Conservation (phyloP, 1,140 invertebrate species). For the Coptotermes formosanus region DNA sequence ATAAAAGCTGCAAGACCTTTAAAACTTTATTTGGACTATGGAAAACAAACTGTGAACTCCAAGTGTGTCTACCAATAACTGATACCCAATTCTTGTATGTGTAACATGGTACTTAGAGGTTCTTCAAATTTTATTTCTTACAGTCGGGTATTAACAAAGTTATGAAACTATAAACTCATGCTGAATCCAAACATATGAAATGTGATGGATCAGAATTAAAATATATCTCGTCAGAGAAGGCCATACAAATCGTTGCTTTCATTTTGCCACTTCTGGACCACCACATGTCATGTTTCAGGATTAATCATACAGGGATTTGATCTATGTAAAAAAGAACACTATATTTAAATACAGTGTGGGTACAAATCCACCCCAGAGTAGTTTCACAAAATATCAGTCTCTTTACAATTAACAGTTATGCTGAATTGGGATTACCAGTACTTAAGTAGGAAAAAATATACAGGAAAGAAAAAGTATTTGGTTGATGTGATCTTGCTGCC, state of each 20-base stretch:
- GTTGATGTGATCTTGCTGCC: slow-evolving; percentile 15
- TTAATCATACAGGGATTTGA: slow-evolving; percentile 14
- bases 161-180: not conserved
- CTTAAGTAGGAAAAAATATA: not conserved
- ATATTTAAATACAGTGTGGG: not conserved
- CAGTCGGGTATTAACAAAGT: not conserved
- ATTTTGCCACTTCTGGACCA: slow-evolving; percentile 8
- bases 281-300: slow-evolving; percentile 8
- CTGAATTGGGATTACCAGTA: slow-evolving; percentile 9
- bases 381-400: slow-evolving; percentile 25
- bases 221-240: not conserved
- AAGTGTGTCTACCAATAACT: not conserved
- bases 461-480: not conserved
- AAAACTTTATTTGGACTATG: not conserved
- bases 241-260: not conserved
- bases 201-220: slow-evolving; percentile 7
- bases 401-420: slow-evolving; percentile 17
- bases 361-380: not conserved
- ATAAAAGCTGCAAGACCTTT: slow-evolving; percentile 22
- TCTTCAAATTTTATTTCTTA: not conserved
- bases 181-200: not conserved
- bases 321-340: not conserved
- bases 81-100: not conserved
- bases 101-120: not conserved
- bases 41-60: not conserved